Evolutionary conservation across 2,113 vertebrate genomes (phyloP).

Genomic region (Apodemus speciosus): DNA sequence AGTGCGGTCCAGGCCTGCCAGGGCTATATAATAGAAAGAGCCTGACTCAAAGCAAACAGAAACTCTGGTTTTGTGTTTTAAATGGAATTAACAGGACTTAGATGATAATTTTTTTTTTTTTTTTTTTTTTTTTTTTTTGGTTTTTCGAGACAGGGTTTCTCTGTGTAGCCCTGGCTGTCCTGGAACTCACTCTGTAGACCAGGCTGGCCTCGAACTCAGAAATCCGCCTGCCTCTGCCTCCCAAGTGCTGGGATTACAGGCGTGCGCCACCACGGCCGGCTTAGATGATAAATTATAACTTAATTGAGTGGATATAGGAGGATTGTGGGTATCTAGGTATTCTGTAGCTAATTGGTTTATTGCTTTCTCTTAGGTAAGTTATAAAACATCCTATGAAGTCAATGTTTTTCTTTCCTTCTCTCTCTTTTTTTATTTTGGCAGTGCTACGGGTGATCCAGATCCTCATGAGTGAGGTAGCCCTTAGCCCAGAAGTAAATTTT

Average conservation of each 20-base stretch:
- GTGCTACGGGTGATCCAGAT: not conserved
- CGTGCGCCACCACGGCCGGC: too few species aligned
- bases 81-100: slow-evolving; percentile 6
- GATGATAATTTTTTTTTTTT: too few species aligned
- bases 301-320: not conserved
- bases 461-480: not conserved
- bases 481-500: not conserved
- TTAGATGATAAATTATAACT: not conserved
- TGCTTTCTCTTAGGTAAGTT: slow-evolving; percentile 36
- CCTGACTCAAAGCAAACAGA: not conserved
- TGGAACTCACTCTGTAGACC: too few species aligned
- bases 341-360: not conserved
- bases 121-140: too few species aligned
- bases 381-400: slow-evolving; percentile 40
- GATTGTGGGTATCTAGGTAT: not conserved
- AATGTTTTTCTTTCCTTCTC: not conserved
- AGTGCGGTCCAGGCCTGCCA: not conserved
- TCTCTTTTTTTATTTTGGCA: not conserved
- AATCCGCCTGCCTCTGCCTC: too few species aligned
- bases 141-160: too few species aligned
- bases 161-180: too few species aligned
- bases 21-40: not conserved
- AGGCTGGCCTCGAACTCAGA: too few species aligned
- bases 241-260: too few species aligned
- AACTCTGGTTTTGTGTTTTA: slow-evolving; percentile 40